Base-by-base conservation (phyloP, 2,797 vertebrate genomes). In the Caiman crocodilus region DNA sequence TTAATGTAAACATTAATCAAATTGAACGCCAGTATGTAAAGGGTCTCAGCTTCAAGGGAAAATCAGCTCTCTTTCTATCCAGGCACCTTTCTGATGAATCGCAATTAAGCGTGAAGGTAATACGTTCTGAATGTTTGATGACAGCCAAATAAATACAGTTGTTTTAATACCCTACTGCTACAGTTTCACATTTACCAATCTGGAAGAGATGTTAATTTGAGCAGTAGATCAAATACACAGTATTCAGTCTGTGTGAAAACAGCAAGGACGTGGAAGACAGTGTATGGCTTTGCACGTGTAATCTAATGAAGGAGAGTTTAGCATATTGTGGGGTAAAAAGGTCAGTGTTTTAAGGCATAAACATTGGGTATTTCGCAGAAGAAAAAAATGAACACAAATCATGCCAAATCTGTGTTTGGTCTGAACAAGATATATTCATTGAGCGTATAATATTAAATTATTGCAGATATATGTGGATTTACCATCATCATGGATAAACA, bases 1-100 rank as follows among this genome's bases (percentile, higher is more conserved):
- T 67, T 95, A 96, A 97, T 90, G 84, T 79, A 97, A 95, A 91
- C 79, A 96, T 97, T 97, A 96, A 97, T 97, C 96, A 97, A 94
- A 96, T 28, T 76, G 69, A 95, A 95, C 87, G 65, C 59, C 77
- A 85, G 82, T 57, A 90, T 90, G 25, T 50, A 86, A 86, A 89
- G 76, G 26, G 55, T 61, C 71, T 95, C 84, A 74, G 83, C 84
- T 95, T 80, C 92, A 76, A 91, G 75, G 56, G 61, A 88, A 96
- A 94, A 94, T 35, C 56, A 86, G 42, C 57, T 92, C 64, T 76
- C 42, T 50, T 90, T 82, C 60, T 64, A 16, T 14, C n/a, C n/a
- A 26, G 23, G 13, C 23, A n/a, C 90, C 77, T 96, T 96, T 35
- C 28, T 92, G 64, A 88, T 85, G 42, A 96, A 91, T 75, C 94